Percentiles rank a stretch among this genome's conserved stretches.
Evolutionary conservation across 2,888 invertebrate species (phyloP).

Genomic region (Cyclophora albipunctata): DNA sequence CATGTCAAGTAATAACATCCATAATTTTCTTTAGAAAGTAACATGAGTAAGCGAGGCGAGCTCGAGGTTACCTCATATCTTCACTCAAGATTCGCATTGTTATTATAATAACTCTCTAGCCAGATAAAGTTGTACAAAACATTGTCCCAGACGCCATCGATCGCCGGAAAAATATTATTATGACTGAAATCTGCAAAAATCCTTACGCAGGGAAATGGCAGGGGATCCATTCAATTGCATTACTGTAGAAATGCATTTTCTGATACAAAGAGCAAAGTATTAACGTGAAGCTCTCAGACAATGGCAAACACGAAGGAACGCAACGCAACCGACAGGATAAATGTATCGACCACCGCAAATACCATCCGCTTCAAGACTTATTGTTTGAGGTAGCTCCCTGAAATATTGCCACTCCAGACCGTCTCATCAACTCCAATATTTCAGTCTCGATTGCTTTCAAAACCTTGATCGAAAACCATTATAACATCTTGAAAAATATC

Average conservation of each 20-base stretch:
- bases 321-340: conserved; percentile 46
- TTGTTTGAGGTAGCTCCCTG: conserved; percentile 54
- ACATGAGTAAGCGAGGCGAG: conserved; percentile 28
- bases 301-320: conserved; percentile 56
- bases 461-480: conserved; percentile 12
- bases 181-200: conserved; percentile 15
- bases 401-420: conserved; percentile 45
- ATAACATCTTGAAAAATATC: conserved; percentile 14
- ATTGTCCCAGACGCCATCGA: conserved; percentile 15
- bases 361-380: conserved; percentile 52
- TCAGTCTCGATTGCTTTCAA: conserved; percentile 24
- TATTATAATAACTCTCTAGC: conserved; percentile 13
- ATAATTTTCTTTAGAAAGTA: conserved; percentile 45
- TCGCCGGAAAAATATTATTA: conserved; percentile 19
- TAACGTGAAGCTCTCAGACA: conserved; percentile 59
- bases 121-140: conserved; percentile 13
- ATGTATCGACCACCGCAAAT: conserved; percentile 59
- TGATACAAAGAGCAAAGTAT: conserved; percentile 48
- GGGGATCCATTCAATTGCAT: conserved; percentile 38
- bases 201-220: conserved; percentile 23
- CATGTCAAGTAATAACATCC: conserved; percentile 37
- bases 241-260: conserved; percentile 45
- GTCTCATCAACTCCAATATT: conserved; percentile 21
- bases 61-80: conserved; percentile 18
- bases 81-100: conserved; percentile 19